Evolutionary conservation across 2,888 invertebrate genomes (phyloP).

Genomic region (Cephus sareptanus): DNA sequence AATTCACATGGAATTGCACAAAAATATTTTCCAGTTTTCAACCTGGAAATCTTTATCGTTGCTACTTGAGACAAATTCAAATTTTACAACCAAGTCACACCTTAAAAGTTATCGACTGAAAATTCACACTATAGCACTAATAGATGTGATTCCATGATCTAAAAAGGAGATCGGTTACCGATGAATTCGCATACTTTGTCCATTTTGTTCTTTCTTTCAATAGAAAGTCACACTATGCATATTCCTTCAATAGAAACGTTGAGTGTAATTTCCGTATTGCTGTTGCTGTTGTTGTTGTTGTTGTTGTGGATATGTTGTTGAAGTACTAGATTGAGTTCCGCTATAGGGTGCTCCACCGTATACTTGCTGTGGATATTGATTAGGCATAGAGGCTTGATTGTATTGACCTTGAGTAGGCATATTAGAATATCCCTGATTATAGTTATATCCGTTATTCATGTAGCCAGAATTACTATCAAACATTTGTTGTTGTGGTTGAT

Average conservation of each 20-base stretch:
- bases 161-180: neutral
- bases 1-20: neutral
- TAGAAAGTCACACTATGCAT: neutral
- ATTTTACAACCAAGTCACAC: too few relatives aligned
- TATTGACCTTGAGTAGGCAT: constrained; percentile 42
- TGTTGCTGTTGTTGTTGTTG: constrained; percentile 41
- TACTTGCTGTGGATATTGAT: constrained; percentile 43
- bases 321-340: constrained; percentile 34
- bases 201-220: neutral
- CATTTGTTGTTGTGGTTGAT: constrained; percentile 38
- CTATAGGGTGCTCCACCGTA: constrained; percentile 48
- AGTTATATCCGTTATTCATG: constrained; percentile 59
- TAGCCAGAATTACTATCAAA: constrained; percentile 46
- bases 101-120: too few relatives aligned
- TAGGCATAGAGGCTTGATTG: constrained; percentile 33
- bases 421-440: constrained; percentile 49
- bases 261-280: constrained; percentile 55
- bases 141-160: neutral
- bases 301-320: constrained; percentile 45
- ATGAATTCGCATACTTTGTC: too few relatives aligned
- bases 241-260: constrained; percentile 54
- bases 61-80: too few relatives aligned
- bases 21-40: neutral
- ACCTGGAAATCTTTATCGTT: neutral
- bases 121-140: neutral